A percentile compares a stretch with the other conserved stretches of the same genome.
Evolutionary conservation across 1,140 invertebrate genomes (phyloP).

Genomic region (Aphaenogaster floridana): DNA sequence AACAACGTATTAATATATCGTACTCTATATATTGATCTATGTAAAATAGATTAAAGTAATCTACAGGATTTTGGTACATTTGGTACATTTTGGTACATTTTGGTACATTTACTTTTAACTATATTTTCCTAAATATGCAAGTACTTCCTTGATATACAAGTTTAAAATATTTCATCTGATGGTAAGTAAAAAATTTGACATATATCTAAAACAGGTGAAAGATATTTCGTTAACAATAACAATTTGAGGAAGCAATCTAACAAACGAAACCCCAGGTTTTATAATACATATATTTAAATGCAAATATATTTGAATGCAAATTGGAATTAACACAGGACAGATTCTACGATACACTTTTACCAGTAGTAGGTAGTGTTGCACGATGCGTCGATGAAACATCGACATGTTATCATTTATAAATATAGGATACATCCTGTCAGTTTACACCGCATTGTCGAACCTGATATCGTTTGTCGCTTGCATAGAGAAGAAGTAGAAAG

Average conservation of each 20-base stretch:
- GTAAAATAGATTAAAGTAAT: too few species aligned
- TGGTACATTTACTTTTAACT: neutral
- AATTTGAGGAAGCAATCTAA: neutral
- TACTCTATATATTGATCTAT: too few species aligned
- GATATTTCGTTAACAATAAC: neutral
- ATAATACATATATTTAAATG: conserved; percentile 1
- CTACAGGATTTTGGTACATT: neutral
- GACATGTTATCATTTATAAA: conserved; percentile 18
- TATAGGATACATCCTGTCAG: neutral
- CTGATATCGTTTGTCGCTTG: neutral
- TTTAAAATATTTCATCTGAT: neutral
- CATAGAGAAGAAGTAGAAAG: neutral
- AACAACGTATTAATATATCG: too few species aligned
- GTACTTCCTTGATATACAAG: neutral
- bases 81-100: too few species aligned
- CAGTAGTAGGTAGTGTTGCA: neutral
- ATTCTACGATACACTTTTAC: neutral
- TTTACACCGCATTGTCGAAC: neutral
- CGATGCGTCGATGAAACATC: neutral
- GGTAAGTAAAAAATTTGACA: neutral
- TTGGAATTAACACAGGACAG: neutral
- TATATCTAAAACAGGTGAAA: neutral
- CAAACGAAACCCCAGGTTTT: neutral
- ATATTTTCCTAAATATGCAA: neutral
- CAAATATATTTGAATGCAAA: neutral